Evolutionary conservation across 1,140 invertebrate species (phyloP).

Genomic region (Pachypeltis micranthus): DNA sequence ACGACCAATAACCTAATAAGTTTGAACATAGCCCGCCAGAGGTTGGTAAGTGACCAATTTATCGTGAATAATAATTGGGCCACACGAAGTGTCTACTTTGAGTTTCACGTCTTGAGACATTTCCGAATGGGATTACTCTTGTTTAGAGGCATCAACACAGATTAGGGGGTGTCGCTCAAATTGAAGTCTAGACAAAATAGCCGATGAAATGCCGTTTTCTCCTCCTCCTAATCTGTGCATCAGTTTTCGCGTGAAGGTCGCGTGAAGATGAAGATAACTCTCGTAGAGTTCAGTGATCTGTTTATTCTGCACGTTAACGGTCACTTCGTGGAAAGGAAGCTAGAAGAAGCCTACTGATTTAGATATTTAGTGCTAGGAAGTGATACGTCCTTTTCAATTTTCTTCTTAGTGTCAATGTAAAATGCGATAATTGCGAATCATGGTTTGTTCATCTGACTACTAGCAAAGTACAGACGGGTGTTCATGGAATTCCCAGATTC

Average conservation of each 20-base stretch:
- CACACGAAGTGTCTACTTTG: not conserved
- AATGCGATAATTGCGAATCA: not conserved
- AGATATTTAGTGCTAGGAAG: not conserved
- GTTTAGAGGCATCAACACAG: not conserved
- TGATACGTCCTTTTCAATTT: not conserved
- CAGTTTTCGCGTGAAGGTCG: too few relatives aligned
- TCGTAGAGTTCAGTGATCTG: too few relatives aligned
- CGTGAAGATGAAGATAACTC: too few relatives aligned
- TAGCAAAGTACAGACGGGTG: not conserved
- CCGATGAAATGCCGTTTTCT: too few relatives aligned
- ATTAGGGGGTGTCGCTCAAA: not conserved
- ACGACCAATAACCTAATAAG: too few relatives aligned
- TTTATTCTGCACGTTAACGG: not conserved
- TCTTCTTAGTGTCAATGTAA: not conserved
- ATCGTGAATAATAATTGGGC: not conserved
- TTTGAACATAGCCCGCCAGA: not conserved
- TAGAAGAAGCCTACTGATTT: not conserved
- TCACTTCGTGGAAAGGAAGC: not conserved
- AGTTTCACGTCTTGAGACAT: not conserved
- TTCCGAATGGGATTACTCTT: not conserved
- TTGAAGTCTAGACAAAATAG: too few relatives aligned
- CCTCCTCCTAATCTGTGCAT: too few relatives aligned
- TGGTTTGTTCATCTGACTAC: too few relatives aligned
- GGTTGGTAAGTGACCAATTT: not conserved
- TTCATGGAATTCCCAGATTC: not conserved